phyloP scores from a whole-genome alignment of 2,113 vertebrate genomes.

The Sapayoa aenigma region DNA sequence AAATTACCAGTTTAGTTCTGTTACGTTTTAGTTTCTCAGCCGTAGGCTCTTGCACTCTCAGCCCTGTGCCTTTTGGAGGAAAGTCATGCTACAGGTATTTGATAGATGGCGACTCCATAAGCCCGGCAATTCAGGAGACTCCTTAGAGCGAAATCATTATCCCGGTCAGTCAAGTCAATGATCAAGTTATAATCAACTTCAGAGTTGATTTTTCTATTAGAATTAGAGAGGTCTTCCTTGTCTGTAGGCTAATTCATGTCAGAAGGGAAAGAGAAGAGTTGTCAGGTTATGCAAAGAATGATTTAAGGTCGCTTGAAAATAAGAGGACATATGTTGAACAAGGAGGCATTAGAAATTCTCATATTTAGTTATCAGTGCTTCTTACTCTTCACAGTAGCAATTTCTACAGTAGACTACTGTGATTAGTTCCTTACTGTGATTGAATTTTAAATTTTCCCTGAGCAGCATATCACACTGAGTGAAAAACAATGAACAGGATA shows the following conservation, averaged over 20 bases:
- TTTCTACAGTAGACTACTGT: not conserved
- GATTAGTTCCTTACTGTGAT: not conserved
- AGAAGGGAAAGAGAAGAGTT: not conserved
- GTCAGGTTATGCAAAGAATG: not conserved
- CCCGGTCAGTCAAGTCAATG: not conserved
- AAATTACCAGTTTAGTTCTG: not conserved
- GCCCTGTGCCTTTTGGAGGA: not conserved
- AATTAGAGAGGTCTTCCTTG: not conserved
- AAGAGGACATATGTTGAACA: not conserved
- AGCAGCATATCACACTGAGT: not conserved
- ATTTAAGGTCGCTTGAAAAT: not conserved
- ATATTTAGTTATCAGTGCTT: not conserved
- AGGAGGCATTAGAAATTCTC: not conserved
- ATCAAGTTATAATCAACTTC: not conserved
- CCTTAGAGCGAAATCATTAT: not conserved
- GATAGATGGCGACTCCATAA: no score
- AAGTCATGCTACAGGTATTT: not conserved
- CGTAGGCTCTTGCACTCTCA: accelerated
- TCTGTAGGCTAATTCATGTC: not conserved
- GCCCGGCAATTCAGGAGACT: not conserved
- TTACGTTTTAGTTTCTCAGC: not conserved
- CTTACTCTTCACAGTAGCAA: not conserved
- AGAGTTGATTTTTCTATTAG: not conserved
- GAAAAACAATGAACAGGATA: not conserved
- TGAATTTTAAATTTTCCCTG: not conserved